Base-by-base conservation (phyloP, 2,113 vertebrate genomes). In the Dasyprocta punctata region DNA sequence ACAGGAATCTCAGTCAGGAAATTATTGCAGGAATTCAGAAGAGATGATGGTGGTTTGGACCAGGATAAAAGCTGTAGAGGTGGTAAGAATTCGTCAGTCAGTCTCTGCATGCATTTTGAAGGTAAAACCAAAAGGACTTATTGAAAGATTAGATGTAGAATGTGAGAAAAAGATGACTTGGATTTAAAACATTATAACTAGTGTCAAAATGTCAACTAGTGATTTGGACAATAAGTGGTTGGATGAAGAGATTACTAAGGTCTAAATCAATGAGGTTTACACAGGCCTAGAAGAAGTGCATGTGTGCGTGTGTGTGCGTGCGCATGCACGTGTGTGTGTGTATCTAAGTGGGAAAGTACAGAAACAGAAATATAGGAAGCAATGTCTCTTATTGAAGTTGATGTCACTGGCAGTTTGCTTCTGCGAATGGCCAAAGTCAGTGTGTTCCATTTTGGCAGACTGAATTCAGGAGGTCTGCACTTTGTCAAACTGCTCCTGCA, bases 361-460 rank as follows among this genome's bases (percentile, higher is more conserved):
- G 73, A 93, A 56, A 65, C 41, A 61, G 60, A 93, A n/a, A 85
- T 47, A 56, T 5, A 63, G 17, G 26, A 49, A 93, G 49, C 20
- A 69, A 91, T 84, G 91, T 82, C 12, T 94, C 73, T 75, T 92
- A 73, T 36, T 44, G 49, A 96, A 93, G n/a, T 73, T 89, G 22
- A 77, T 22, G 30, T 58, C 63, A 33, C 20, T 96, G 61, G 77
- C 20, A 88, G 20, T 96, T 92, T 90, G 38, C 61, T 93, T 95
- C 71, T 73, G 16, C 38, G 33, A 60, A 28, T 95, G 71, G 41
- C 36, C 85, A 93, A 67, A 93, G n/a, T 36, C 63, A 92, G 30
- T n/a, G 20, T 80, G 85, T 81, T 88, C 81, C 81, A 7, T 95
- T 92, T 96, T 69, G 22, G 83, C 1, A 75, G 44, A 81, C 24